These are phyloP conservation scores for Ephydatia muelleri DNA, from an alignment of 37 sponge, comb jelly and placozoan species.

Conservation along the genomic window DNA sequence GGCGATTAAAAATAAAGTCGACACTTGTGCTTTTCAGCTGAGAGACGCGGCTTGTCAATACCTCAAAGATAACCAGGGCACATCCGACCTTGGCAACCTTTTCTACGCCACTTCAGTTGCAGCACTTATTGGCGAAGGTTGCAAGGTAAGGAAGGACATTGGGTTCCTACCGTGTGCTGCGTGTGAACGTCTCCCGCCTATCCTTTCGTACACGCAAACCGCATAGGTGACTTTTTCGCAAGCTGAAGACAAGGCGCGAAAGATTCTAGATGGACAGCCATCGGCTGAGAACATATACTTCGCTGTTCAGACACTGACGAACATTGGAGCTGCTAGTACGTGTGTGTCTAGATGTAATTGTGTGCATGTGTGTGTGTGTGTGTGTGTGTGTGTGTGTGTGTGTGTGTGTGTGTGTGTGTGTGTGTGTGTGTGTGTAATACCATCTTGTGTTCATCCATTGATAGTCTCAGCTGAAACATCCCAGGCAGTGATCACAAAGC, in stretches of 20 bases:
- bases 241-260: neutral
- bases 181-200: too few species aligned
- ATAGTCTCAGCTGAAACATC: neutral
- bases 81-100: conserved; percentile 7
- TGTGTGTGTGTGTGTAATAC: neutral
- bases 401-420: conserved; percentile 3
- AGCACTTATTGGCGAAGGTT: conserved; percentile 2
- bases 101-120: conserved; percentile 36
- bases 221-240: neutral
- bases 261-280: conserved; percentile 9
- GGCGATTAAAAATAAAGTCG: too few species aligned
- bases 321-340: conserved; percentile 40
- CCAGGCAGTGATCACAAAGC: conserved; percentile 16
- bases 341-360: neutral
- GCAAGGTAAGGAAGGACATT: conserved; percentile 31
- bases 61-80: neutral
- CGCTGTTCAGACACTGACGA: conserved; percentile 25
- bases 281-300: conserved; percentile 34
- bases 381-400: neutral
- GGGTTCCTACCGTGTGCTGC: too few species aligned
- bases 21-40: neutral
- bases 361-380: conserved; percentile 15
- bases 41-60: conserved; percentile 34
- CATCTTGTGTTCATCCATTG: neutral
- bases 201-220: too few species aligned